Conservation (phyloP, 2,113 vertebrate species). For the Sterrhoptilus dennistouni region DNA sequence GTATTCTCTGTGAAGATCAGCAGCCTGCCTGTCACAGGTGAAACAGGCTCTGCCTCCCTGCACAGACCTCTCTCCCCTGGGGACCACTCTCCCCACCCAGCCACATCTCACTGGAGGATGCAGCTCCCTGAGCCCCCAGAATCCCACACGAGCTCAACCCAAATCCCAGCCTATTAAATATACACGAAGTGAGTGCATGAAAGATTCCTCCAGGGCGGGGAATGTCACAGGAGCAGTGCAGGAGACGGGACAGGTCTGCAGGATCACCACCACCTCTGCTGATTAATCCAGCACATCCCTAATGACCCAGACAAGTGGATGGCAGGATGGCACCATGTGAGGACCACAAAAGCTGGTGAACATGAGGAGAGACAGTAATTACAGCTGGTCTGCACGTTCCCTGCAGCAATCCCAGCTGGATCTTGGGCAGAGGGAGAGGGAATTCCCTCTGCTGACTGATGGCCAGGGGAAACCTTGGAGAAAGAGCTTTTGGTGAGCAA, state of each 20-base stretch:
- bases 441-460: constrained; percentile 23
- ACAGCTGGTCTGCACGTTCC: not conserved
- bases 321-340: not conserved
- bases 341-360: not conserved
- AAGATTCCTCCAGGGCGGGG: not conserved
- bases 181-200: not conserved
- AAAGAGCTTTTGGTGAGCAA: not conserved
- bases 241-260: not conserved
- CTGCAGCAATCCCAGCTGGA: not conserved
- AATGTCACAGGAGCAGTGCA: not conserved
- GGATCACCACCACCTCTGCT: not conserved
- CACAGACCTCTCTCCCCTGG: not conserved
- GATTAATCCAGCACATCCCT: not conserved
- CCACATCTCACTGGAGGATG: not conserved
- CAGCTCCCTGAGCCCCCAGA: not conserved
- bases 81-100: not conserved
- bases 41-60: not conserved
- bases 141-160: not conserved
- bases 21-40: not conserved
- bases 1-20: not conserved
- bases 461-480: not conserved
- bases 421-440: not conserved
- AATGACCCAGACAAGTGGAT: not conserved
- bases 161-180: not conserved
- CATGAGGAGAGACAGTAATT: not conserved